Conservation (phyloP, 2,797 vertebrate genomes). For the Anomalospiza imberbis region DNA sequence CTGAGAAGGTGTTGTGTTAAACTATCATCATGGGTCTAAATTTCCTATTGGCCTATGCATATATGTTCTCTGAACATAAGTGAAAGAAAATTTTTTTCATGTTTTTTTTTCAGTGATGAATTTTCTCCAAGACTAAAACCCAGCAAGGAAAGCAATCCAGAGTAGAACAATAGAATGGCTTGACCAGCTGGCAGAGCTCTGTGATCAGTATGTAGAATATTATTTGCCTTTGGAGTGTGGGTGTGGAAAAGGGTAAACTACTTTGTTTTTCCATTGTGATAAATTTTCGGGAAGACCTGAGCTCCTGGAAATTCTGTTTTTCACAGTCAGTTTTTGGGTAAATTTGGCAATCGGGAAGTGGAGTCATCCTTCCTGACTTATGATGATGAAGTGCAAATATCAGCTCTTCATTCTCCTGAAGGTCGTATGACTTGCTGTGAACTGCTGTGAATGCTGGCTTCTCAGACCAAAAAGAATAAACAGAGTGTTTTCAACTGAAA, state of each 20-base stretch:
- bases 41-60: not conserved
- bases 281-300: constrained; percentile 19
- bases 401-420: constrained; percentile 28
- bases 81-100: not conserved
- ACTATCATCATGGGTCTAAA: not conserved
- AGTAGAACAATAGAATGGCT: not conserved
- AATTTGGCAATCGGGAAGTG: constrained; percentile 32
- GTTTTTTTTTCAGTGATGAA: not conserved
- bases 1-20: not conserved
- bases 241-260: not conserved
- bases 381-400: constrained; percentile 50
- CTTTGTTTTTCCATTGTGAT: constrained; percentile 29
- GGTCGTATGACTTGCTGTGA: constrained; percentile 6
- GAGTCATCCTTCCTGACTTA: constrained; percentile 52
- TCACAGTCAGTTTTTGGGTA: constrained; percentile 5
- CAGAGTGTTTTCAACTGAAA: constrained; percentile 9
- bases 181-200: not conserved
- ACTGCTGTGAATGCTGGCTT: not conserved
- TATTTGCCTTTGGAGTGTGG: constrained; percentile 27
- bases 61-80: not conserved
- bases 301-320: constrained; percentile 14
- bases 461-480: constrained; percentile 13
- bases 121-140: not conserved
- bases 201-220: constrained; percentile 1
- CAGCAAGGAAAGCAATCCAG: not conserved